Percentiles rank a stretch among this genome's conserved stretches.
Evolutionary conservation across 2,113 vertebrate genomes (phyloP).

Genomic region (Rana temporaria): DNA sequence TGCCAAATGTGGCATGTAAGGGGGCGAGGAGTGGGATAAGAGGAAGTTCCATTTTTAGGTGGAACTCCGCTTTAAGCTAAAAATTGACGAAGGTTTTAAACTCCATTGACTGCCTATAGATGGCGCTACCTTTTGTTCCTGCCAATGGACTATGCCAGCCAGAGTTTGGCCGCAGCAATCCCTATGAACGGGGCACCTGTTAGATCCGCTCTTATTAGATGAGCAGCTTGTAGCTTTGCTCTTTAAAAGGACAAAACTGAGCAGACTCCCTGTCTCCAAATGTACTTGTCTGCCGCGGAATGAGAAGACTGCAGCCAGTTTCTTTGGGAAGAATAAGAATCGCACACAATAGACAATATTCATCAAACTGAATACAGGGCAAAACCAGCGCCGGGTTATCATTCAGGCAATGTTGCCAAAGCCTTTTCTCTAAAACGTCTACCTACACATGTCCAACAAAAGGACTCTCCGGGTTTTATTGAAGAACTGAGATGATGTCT

Average conservation of each 20-base stretch:
- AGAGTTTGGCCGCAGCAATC: background rate
- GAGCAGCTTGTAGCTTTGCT: slow-evolving; percentile 68
- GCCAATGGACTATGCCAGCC: too few relatives aligned
- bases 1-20: too few relatives aligned
- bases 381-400: slow-evolving; percentile 17
- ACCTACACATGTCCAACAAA: slow-evolving; percentile 1
- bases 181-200: slow-evolving; percentile 55
- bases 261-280: slow-evolving; percentile 70
- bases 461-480: background rate
- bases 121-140: too few relatives aligned
- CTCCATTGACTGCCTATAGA: too few relatives aligned
- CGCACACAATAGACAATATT: slow-evolving; percentile 46
- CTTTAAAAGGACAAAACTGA: slow-evolving; percentile 64
- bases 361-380: slow-evolving; percentile 26
- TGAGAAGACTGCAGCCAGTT: slow-evolving; percentile 66
- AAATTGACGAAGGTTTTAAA: too few relatives aligned
- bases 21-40: too few relatives aligned
- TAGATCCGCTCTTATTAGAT: slow-evolving; percentile 67
- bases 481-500: background rate
- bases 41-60: too few relatives aligned
- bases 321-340: slow-evolving; percentile 50
- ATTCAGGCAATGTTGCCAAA: slow-evolving; percentile 15
- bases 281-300: slow-evolving; percentile 62
- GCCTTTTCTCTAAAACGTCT: background rate
- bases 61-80: too few relatives aligned